Evolutionary conservation across 2,113 vertebrate genomes (phyloP), one percentile per base, ranked within the genome.

Genomic region (Microcebus jonahi): DNA sequence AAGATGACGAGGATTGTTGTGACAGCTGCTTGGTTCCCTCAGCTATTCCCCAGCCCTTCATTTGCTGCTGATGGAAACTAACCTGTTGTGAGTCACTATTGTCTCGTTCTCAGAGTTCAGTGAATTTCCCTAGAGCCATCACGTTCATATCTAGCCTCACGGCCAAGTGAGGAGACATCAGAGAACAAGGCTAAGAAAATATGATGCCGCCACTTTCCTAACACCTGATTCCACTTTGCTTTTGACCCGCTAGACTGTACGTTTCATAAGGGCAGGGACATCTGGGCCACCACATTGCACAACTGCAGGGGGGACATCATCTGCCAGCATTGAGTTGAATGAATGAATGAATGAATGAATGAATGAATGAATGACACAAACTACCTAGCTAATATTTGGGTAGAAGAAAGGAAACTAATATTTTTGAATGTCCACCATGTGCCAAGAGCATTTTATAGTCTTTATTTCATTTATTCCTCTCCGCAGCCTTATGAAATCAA

Each of bases 1-100:
- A 97, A 85, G 86, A 88, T 92, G 86, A 92, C 13, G 48, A 39
- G 57, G 94, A 53, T 53, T 97, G 93, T 97, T 95, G 91, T 95
- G 84, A 97, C 95, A 98, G 96, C 97, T 97, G 96, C 95, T 42
- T 45, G 87, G 34, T 76, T 96, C 90, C 77, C 89, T 95, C 14
- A 85, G 36, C 88, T 70, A 23, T 55, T 91, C 80, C 75, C 65
- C 59, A 90, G 87, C 53, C 83, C 87, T 95, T 88, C 50, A 4
- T 92, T 80, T 65, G 88, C 87, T 68, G 83, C 76, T 82, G 55
- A 80, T 10, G 81, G 95, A 96, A 92, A 85, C 76, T 9, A 94
- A 96, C 96, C 95, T 59, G 55, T 27, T 17, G 8, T 96, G 95
- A 93, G 83, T 94, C 97, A 96, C 84, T 0, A 1, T 2, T 11